Base-by-base conservation (phyloP, 1,140 invertebrate genomes). In the Cotesia vestalis region DNA sequence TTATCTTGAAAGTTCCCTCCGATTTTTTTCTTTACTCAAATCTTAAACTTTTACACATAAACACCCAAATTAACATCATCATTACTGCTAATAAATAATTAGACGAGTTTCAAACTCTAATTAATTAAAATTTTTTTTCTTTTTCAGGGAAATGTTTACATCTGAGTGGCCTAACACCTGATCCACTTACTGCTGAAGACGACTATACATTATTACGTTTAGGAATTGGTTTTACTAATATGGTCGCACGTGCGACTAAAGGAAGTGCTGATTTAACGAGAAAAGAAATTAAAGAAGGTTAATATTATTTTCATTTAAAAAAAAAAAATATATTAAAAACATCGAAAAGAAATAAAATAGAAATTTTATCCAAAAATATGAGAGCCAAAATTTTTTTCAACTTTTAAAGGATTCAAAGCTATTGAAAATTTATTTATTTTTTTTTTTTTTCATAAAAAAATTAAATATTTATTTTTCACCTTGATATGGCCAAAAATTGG, bases 191-290 rank as follows among this genome's bases (percentile, higher is more conserved):
- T 78, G 96, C 96, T 2, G 95, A 98, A 81, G 96, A 99, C 88
- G 97, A 99, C 87, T 95, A 93, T 83, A 96, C 96, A 88, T 88
- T 98, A 46, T 85, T 97, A 40, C 94, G 96, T 82, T 94, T 94
- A 84, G 96, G 97, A 55, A 98, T 99, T 79, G 97, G 97, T 2
- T 99, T 99, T 87, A 99, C 97, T 74, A 98, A 98, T 87, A 98
- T 99, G 92, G 97, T 98, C 73, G 90, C 94, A 76, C 90, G 97
- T 64, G 95, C 96, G 53, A 98, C 96, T 1, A 96, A 96, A 88
- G 96, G 96, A 71, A 98, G 96, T 82, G 95, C 96, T 11, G 96
- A 98, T 90, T 89, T 98, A 53, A 98, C 96, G 60, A 91, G 96
- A 79, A 95, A 97, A 85, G 97, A 99, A 91, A 98, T 99, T 78